Evolutionary conservation across 2,113 vertebrate genomes (phyloP).

Genomic region (Eulacestoma nigropectus): DNA sequence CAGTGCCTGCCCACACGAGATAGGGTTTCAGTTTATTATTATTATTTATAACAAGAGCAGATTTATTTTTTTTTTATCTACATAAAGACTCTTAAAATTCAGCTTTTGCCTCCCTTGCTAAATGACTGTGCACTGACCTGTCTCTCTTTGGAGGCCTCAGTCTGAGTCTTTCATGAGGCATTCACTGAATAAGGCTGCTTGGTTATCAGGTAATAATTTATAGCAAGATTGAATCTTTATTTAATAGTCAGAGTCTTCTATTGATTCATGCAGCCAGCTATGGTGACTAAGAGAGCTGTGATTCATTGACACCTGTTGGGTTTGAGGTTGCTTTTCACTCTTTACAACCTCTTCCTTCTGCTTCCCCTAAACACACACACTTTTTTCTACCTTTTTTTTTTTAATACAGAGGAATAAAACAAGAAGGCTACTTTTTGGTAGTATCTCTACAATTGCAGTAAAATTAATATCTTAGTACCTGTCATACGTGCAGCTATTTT

Average conservation of each 20-base stretch:
- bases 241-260: conserved; percentile 13
- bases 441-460: not conserved
- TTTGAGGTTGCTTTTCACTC: not conserved
- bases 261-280: conserved; percentile 16
- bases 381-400: not conserved
- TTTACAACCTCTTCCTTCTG: not conserved
- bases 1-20: not conserved
- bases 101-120: not conserved
- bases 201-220: conserved; percentile 19
- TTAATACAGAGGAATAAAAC: not conserved
- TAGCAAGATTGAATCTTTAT: not conserved
- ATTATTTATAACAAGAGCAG: not conserved
- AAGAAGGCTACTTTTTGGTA: not conserved
- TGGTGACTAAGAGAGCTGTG: conserved; percentile 31
- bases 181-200: not conserved
- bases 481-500: not conserved
- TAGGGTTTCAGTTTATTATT: not conserved
- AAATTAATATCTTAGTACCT: not conserved
- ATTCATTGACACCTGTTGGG: conserved; percentile 38
- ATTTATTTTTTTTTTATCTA: not conserved
- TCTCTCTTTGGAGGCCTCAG: not conserved
- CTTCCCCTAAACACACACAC: not conserved
- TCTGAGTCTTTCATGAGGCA: not conserved
- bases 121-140: not conserved
- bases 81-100: not conserved